phyloP scores from a whole-genome alignment of 2,888 invertebrate genomes.

The Pinctada fucata region DNA sequence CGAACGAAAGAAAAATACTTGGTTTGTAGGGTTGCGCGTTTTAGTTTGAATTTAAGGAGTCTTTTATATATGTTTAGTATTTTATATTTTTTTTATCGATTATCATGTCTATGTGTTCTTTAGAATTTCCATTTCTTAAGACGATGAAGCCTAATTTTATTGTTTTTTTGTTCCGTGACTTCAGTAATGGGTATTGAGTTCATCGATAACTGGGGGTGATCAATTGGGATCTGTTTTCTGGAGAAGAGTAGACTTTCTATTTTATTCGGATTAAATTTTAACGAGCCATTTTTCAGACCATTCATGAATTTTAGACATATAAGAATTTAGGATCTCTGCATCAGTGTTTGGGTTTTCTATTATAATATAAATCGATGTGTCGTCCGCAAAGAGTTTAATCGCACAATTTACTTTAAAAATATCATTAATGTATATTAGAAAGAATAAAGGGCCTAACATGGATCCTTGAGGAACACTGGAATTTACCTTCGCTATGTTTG shows the following conservation, averaged over 20 bases:
- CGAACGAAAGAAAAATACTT: too few relatives aligned
- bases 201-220: too few relatives aligned
- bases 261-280: slow-evolving; percentile 5
- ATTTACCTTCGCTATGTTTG: not conserved
- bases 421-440: not conserved
- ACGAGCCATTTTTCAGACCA: not conserved
- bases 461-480: not conserved
- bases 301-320: not conserved
- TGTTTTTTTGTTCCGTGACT: too few relatives aligned
- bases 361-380: not conserved
- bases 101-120: too few relatives aligned
- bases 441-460: not conserved
- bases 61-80: too few relatives aligned
- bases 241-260: not conserved
- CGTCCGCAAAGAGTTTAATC: slow-evolving; percentile 2
- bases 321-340: not conserved
- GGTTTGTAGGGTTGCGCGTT: too few relatives aligned
- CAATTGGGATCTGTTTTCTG: too few relatives aligned
- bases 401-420: not conserved
- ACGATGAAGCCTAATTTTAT: too few relatives aligned
- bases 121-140: too few relatives aligned
- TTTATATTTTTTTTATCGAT: too few relatives aligned
- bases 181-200: too few relatives aligned
- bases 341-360: not conserved
- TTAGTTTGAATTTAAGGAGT: too few relatives aligned